Base-by-base conservation (phyloP, 2,888 invertebrate species). In the Liodrosophila aerea region DNA sequence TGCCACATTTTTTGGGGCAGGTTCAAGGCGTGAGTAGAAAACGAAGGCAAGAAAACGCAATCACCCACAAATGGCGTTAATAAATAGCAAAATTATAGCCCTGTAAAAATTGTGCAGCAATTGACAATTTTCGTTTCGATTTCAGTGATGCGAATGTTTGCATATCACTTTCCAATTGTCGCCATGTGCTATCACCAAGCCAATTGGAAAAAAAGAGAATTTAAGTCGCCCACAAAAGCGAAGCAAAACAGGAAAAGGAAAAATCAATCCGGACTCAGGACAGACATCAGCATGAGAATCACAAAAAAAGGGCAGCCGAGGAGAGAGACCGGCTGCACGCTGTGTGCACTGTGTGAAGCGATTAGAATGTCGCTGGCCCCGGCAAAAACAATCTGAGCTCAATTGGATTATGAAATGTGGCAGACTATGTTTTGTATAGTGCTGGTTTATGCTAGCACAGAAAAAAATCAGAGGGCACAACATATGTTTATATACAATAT, bases 81-180 rank as follows among this genome's bases (percentile, higher is more conserved):
- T 37, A 64, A 41, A 65, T 16, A 52, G 30, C 7, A 44, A 40
- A 34, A 27, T 51, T 60, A 44, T 57, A 47, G 46, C 18, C 12
- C 33, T 39, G 50, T 57, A 34, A 78, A 85, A 80, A 73, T 59
- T 72, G 65, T 74, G 73, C 76, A 81, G 73, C 76, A 85, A 74
- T 81, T 77, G 76, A 71, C 85, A 76, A 77, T 83, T 85, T 73
- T 73, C 66, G 65, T 63, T 86, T 64, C 66, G 65, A 61, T 86
- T 64, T 73, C 73, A 73, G 66, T 83, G 71, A 76, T 71, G 66
- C 76, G 74, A 73, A 81, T 78, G 82, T 76, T 84, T 65, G 72
- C 76, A 76, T 84, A 86, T 86, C 84, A 82, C 70, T 75, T 85
- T 76, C 78, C 75, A 78, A 81, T 85, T 78, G 84, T 73, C 85